A percentile compares a stretch with the other conserved stretches of the same genome.
Evolutionary conservation across 2,113 vertebrate species (phyloP).

Genomic region (Mus pahari): DNA sequence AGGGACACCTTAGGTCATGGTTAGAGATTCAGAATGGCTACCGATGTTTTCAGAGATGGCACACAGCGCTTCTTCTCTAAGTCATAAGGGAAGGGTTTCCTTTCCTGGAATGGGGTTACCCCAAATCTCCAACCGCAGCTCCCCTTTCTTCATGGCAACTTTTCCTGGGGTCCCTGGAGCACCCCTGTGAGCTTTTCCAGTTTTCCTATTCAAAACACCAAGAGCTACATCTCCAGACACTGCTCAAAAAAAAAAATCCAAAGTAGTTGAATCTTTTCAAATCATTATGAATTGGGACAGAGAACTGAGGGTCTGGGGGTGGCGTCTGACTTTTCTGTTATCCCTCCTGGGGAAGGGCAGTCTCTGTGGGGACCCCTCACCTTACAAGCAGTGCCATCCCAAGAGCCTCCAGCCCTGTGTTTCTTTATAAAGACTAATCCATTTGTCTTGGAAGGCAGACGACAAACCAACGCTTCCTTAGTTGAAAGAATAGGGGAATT

Average conservation of each 20-base stretch:
- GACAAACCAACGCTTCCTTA: background rate
- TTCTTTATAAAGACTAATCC: background rate
- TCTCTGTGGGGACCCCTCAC: background rate
- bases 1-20: background rate
- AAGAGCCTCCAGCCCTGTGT: background rate
- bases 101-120: background rate
- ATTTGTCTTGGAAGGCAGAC: constrained; percentile 31
- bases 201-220: background rate
- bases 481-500: background rate
- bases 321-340: background rate
- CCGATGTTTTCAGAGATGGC: background rate
- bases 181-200: background rate
- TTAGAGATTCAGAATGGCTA: background rate
- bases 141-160: background rate
- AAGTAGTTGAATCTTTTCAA: background rate
- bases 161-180: background rate
- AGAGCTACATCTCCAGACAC: background rate
- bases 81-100: background rate
- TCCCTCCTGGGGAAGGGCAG: background rate
- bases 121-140: background rate
- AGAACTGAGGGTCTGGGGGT: background rate
- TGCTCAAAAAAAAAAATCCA: background rate
- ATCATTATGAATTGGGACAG: background rate
- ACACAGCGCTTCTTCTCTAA: background rate
- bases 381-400: background rate